Base-by-base conservation (phyloP, 2,797 vertebrate species). In the Pempheris klunzingeri region DNA sequence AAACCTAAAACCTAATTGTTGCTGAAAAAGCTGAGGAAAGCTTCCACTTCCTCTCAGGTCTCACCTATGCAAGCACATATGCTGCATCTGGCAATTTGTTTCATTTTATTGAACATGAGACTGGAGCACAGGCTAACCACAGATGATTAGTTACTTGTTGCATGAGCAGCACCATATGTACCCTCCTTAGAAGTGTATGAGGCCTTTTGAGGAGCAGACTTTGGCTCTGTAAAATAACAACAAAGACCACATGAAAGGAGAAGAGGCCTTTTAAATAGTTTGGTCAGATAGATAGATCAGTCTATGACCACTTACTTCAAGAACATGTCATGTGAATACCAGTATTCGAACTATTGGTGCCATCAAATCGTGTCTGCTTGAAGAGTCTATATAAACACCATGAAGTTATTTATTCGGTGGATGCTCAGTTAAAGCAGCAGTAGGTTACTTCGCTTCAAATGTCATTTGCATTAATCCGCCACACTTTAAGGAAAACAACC, bases 1-100 rank as follows among this genome's bases (percentile, higher is more conserved):
- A 7, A 43, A n/a, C n/a, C n/a, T 67, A 43, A 77, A 84, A 68
- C 22, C 24, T 61, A 30, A 64, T 18, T 69, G 44, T 32, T 9
- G 14, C 9, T 49, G 4, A 74, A 70, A 76, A 49, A 26, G 10
- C 74, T 64, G 24, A 57, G 60, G 26, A 41, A 41, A 57, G 55
- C 24, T 12, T 47, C 15, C 12, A 12, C 22, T 44, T 75, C 24
- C 36, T 50, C 32, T 70, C n/a, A 57, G 32, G 32, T 36, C 55
- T 1, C 32, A 26, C 34, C 7, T 57, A 10, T 70, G 26, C 5
- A 53, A 39, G 24, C 36, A 64, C 32, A 34, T 32, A 50, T 26
- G 26, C 63, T 61, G 55, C 34, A 55, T 39, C 65, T 68, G 43
- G 71, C 53, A 67, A 57, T 78, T 74, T 46, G 67, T 71, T 78